phyloP scores from a whole-genome alignment of 2,113 vertebrate genomes.

The Campylomormyrus tamandua region DNA sequence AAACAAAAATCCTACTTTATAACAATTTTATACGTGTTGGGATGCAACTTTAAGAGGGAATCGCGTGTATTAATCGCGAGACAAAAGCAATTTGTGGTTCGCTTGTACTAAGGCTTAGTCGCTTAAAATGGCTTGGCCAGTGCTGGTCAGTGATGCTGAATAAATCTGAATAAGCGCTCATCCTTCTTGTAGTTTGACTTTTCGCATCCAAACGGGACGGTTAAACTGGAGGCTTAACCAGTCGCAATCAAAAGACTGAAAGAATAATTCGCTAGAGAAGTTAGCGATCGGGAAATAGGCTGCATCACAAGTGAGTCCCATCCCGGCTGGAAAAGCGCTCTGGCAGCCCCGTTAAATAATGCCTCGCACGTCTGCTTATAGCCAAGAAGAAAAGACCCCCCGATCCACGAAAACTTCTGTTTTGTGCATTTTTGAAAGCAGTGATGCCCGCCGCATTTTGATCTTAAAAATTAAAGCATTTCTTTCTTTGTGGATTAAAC shows the following conservation, averaged over 20 bases:
- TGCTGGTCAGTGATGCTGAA: not conserved
- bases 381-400: not conserved
- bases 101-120: not conserved
- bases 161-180: not conserved
- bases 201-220: not conserved
- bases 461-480: not conserved
- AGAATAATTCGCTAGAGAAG: not conserved
- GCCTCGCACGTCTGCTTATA: not conserved
- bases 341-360: not conserved
- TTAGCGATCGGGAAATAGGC: not conserved
- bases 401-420: not conserved
- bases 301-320: not conserved
- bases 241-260: not conserved
- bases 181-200: not conserved
- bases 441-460: not conserved
- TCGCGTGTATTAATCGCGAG: not conserved
- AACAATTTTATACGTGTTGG: not conserved
- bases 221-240: not conserved
- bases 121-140: not conserved
- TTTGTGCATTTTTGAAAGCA: not conserved
- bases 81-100: not conserved
- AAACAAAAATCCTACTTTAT: not conserved
- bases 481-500: not conserved
- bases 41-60: not conserved
- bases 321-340: not conserved